These are phyloP conservation scores for Batillaria attramentaria DNA, from an alignment of 1,140 invertebrate genomes.

Conservation along the genomic window DNA sequence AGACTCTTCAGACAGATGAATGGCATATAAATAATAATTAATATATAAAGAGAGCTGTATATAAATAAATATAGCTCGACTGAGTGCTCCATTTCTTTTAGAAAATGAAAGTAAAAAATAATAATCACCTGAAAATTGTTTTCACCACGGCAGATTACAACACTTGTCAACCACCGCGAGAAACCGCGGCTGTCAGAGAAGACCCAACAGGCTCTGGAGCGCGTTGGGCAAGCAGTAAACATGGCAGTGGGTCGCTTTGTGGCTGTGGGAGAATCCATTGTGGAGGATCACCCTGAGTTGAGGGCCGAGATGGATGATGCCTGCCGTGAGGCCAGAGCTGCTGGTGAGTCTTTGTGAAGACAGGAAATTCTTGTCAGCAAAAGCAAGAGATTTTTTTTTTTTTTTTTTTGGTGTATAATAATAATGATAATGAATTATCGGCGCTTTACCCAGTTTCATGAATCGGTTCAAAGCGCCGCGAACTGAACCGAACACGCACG, in stretches of 20 bases:
- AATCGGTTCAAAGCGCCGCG: too few species aligned
- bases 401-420: neutral
- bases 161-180: slow-evolving; percentile 82
- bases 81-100: too few species aligned
- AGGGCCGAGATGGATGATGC: slow-evolving; percentile 98
- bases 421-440: neutral
- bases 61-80: too few species aligned
- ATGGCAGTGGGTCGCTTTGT: slow-evolving; percentile 98
- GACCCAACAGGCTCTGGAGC: slow-evolving; percentile 83
- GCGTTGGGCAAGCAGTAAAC: slow-evolving; percentile 95
- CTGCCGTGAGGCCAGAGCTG: slow-evolving; percentile 94
- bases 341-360: slow-evolving; percentile 87
- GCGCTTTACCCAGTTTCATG: too few species aligned
- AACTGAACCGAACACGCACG: too few species aligned
- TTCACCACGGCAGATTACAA: slow-evolving; percentile 85
- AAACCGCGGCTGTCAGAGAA: slow-evolving; percentile 74
- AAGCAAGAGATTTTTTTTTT: too few species aligned
- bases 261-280: slow-evolving; percentile 97
- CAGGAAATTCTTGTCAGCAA: neutral
- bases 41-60: too few species aligned
- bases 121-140: neutral
- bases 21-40: too few species aligned
- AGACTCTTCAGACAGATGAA: too few species aligned
- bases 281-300: slow-evolving; percentile 97
- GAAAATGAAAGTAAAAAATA: too few species aligned